Evolutionary conservation across 30 jellyfish, hydroid and myxozoan species (phyloP).

Genomic region (Hydra vulgaris): DNA sequence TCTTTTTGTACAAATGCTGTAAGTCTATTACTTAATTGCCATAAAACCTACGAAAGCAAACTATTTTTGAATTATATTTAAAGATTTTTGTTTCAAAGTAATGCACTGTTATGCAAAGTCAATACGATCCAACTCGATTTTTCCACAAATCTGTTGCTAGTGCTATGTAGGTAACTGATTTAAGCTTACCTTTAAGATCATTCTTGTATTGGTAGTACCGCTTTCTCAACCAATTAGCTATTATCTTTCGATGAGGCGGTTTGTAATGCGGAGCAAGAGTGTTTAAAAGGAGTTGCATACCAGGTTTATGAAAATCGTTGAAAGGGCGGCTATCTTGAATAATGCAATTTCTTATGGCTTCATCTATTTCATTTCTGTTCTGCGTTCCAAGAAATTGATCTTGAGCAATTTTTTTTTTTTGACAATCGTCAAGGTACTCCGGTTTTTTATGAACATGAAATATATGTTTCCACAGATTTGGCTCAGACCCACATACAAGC

Average conservation of each 20-base stretch:
- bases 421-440: not conserved
- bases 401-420: not conserved
- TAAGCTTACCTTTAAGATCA: not conserved
- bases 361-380: not conserved
- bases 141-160: not conserved
- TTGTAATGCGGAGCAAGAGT: not conserved
- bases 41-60: not conserved
- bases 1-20: not conserved
- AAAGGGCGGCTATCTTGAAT: not conserved
- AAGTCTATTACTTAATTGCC: not conserved
- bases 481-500: not conserved
- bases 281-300: not conserved
- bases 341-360: not conserved
- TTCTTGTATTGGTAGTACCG: not conserved
- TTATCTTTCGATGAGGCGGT: not conserved
- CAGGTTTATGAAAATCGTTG: not conserved
- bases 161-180: not conserved
- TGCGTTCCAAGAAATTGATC: not conserved
- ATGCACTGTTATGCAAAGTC: not conserved
- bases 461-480: not conserved
- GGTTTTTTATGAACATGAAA: not conserved
- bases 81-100: not conserved
- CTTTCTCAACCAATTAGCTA: not conserved
- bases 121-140: not conserved
- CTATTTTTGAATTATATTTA: not conserved